A percentile compares a stretch with the other conserved stretches of the same genome.
Evolutionary conservation across 2,797 vertebrate species (phyloP).

Genomic region (Ispidina picta): DNA sequence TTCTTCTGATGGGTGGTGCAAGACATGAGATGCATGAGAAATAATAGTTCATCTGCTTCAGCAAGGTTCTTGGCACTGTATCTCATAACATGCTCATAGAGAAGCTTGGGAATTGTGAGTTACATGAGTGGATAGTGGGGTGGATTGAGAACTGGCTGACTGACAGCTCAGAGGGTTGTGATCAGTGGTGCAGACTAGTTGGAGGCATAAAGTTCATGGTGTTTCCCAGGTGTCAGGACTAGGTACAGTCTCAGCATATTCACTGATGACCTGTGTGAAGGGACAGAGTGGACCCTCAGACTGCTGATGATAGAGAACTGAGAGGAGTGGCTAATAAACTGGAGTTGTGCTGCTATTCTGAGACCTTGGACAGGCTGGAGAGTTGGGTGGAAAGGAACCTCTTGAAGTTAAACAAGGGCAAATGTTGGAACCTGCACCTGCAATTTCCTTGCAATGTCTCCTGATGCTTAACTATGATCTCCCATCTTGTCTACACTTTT

Average conservation of each 20-base stretch:
- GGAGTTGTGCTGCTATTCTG: neutral
- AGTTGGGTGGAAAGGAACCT: neutral
- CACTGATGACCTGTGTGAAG: neutral
- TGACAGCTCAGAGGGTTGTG: neutral
- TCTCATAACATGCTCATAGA: no score
- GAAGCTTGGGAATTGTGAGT: neutral
- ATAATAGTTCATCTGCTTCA: neutral
- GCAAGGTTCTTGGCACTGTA: no score
- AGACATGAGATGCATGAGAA: neutral
- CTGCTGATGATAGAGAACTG: neutral
- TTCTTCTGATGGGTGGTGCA: neutral
- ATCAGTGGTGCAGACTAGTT: neutral
- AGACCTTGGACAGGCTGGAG: no score
- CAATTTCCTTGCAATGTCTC: neutral
- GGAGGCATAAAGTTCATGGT: neutral
- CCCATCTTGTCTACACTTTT: constrained; percentile 14
- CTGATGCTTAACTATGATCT: neutral
- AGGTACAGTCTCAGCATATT: neutral
- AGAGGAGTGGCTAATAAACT: neutral
- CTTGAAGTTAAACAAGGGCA: neutral
- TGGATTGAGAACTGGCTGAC: no score
- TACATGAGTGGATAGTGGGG: neutral
- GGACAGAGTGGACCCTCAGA: neutral
- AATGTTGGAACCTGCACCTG: neutral
- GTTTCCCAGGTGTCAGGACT: neutral